Conservation (phyloP, 2,113 vertebrate species). For the Dasyurus viverrinus region DNA sequence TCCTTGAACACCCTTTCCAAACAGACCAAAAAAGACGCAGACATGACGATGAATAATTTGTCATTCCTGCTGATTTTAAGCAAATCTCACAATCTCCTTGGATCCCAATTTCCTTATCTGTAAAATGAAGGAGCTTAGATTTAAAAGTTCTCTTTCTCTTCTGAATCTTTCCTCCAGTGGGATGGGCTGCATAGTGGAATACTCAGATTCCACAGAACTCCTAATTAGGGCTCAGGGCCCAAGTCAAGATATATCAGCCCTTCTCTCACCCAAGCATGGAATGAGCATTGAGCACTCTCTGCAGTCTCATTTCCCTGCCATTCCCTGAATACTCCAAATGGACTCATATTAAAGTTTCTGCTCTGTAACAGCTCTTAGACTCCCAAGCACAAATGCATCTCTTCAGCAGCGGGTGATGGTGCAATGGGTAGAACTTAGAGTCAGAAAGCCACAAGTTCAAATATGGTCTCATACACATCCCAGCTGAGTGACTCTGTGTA, state of each 20-base stretch:
- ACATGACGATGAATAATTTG: not conserved
- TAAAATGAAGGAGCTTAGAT: not conserved
- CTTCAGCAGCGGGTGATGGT: not conserved
- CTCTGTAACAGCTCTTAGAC: not conserved
- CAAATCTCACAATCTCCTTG: not conserved
- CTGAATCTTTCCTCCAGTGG: not conserved
- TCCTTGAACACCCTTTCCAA: not conserved
- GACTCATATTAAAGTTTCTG: not conserved
- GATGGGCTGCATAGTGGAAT: not conserved
- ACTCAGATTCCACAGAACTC: not conserved
- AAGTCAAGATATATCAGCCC: not conserved
- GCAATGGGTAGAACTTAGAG: not conserved
- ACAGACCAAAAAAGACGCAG: not conserved
- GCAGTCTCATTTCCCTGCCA: not conserved
- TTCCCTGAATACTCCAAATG: not conserved
- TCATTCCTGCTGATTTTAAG: not conserved
- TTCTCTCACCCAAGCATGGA: not conserved
- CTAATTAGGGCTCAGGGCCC: not conserved
- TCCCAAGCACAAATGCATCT: not conserved
- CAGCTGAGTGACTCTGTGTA: not conserved
- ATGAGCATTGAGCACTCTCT: not conserved
- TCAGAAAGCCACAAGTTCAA: not conserved
- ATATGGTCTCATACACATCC: not conserved
- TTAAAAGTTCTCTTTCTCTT: not conserved
- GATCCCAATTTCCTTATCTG: not conserved